A percentile compares a stretch with the other conserved stretches of the same genome.
Conservation (phyloP, 2,888 invertebrate species). For the Tribolium freemani region DNA sequence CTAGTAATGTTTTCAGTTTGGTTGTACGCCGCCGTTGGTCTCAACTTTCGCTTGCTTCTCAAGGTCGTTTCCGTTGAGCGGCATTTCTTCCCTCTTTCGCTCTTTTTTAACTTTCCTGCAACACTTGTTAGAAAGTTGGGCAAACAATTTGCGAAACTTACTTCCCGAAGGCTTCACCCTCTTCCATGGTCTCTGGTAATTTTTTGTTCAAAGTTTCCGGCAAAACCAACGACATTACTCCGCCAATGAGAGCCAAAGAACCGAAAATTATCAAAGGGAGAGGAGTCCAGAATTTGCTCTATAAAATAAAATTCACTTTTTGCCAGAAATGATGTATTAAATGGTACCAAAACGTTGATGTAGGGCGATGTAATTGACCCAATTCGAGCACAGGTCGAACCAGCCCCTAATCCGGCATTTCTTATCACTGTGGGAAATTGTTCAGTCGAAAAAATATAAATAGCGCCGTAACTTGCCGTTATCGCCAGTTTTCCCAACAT, state of each 20-base stretch:
- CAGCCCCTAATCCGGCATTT: constrained; percentile 75
- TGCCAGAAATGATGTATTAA: neutral
- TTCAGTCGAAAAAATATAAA: constrained; percentile 82
- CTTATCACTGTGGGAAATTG: constrained; percentile 82
- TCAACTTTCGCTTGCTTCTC: neutral
- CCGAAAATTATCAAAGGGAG: constrained; percentile 62
- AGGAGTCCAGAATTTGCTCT: constrained; percentile 42
- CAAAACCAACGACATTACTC: constrained; percentile 72
- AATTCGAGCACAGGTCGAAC: constrained; percentile 75
- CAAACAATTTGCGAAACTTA: constrained; percentile 58
- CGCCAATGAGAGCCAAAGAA: constrained; percentile 71
- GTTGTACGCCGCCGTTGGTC: neutral
- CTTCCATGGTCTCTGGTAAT: constrained; percentile 77
- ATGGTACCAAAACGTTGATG: constrained; percentile 71
- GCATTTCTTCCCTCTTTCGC: constrained; percentile 26
- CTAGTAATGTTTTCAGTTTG: neutral
- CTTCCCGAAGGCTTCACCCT: constrained; percentile 76
- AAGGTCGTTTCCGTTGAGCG: constrained; percentile 7
- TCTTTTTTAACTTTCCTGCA: constrained; percentile 6
- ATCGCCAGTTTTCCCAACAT: constrained; percentile 82
- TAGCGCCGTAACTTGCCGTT: constrained; percentile 80
- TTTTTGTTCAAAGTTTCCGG: constrained; percentile 78
- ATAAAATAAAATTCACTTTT: neutral
- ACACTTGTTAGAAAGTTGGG: neutral
- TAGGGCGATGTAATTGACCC: constrained; percentile 76